Conservation (phyloP, 2,888 invertebrate species). For the Plebejus melissa region DNA sequence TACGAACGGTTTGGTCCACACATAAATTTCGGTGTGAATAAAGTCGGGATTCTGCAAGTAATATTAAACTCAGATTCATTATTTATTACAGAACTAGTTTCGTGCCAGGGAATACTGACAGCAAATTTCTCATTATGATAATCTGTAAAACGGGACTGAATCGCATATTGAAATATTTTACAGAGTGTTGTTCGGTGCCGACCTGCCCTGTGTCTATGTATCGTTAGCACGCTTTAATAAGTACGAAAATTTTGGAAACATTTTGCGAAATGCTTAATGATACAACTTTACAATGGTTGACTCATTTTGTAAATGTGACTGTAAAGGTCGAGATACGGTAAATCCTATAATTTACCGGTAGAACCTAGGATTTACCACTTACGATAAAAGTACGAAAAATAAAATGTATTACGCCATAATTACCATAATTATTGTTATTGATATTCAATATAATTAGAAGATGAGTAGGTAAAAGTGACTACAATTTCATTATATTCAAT, state of each 20-base stretch:
- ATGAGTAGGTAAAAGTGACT: no score
- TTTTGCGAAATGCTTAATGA: conserved; percentile 16
- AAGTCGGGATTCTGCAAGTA: conserved; percentile 27
- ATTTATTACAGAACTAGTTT: conserved; percentile 23
- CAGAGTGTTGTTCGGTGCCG: conserved; percentile 16
- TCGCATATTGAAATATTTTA: conserved; percentile 30
- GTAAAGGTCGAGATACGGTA: neutral
- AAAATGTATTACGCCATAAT: no score
- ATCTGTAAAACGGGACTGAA: conserved; percentile 33
- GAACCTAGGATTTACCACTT: no score
- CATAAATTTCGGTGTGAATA: conserved; percentile 17
- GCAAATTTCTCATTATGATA: conserved; percentile 31
- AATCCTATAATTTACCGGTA: neutral
- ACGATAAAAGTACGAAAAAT: no score
- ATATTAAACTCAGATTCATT: conserved; percentile 28
- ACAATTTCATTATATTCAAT: no score
- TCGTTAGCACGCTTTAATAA: conserved; percentile 23
- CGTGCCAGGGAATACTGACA: conserved; percentile 29
- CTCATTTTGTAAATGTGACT: neutral
- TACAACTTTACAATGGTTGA: conserved; percentile 27
- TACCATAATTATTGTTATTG: no score
- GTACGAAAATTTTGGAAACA: conserved; percentile 18
- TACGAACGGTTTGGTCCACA: neutral
- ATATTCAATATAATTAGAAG: no score
- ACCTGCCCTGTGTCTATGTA: conserved; percentile 12